These are phyloP conservation scores for Albula glossodonta DNA, from an alignment of 2,113 vertebrate species.

Conservation along the genomic window DNA sequence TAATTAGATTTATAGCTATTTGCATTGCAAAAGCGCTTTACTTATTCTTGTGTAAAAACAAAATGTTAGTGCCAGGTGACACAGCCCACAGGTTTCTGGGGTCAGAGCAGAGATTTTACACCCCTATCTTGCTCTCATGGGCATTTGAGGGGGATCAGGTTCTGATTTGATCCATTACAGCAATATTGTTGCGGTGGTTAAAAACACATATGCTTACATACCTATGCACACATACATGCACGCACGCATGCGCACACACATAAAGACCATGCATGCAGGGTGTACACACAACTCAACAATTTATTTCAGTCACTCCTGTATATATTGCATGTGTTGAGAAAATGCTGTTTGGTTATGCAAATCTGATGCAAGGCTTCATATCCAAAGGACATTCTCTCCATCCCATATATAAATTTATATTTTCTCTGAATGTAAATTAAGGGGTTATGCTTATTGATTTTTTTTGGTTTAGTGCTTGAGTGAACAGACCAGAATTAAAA, in stretches of 20 bases:
- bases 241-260: neutral
- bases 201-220: no score
- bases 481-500: neutral
- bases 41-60: neutral
- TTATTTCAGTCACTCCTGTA: slow-evolving; percentile 42
- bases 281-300: neutral
- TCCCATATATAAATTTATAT: neutral
- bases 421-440: neutral
- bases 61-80: neutral
- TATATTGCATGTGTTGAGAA: slow-evolving; percentile 61
- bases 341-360: slow-evolving; percentile 50
- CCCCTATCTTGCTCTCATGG: neutral
- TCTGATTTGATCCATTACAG: neutral
- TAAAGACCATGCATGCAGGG: neutral
- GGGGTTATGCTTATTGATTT: neutral
- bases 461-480: neutral
- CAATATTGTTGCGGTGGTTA: neutral
- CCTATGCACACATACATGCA: neutral
- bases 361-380: slow-evolving; percentile 63
- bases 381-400: slow-evolving; percentile 38
- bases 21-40: neutral
- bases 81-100: neutral
- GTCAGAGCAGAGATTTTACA: neutral
- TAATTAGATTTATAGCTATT: neutral
- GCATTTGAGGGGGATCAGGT: neutral